Base-by-base conservation (phyloP, 1,140 invertebrate genomes). In the Nasonia giraulti region DNA sequence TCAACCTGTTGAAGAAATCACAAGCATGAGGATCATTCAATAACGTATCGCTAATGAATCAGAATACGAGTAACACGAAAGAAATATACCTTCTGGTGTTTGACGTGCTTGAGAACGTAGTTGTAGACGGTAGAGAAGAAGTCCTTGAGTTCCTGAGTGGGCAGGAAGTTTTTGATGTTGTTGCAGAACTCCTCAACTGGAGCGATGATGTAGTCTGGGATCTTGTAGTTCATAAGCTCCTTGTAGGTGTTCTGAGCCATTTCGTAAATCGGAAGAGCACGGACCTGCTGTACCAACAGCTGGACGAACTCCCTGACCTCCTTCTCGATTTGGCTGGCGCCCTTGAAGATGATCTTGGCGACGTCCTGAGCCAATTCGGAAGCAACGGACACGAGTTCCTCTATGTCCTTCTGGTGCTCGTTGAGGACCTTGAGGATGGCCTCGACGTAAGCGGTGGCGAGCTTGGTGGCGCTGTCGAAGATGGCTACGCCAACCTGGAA, bases 391-490 rank as follows among this genome's bases (percentile, higher is more conserved):
- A 94, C 90, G 17, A 96, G 90, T 85, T 95, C 94, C 83, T 96
- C 95, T 4, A 97, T 88, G 86, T 96, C 95, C 7, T 94, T 94
- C 86, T 95, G 95, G 88, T 95, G 94, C 82, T 94, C 91, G 69
- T 95, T 95, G 71, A 95, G 90, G 87, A 96, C 89, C 82, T 94
- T 92, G 2, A 93, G 87, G 55, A 94, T 73, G 40, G 94, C 90
- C 14, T 94, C 94, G 7, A 94, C 82, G 81, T 94, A 93, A 79
- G 93, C 92, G 0, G 94, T 92, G 0, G 89, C 91, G 0, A 95
- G 86, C 66, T 95, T 94, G 0, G 93, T 86, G 0, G 92, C 68
- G 1, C 90, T 90, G 66, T 95, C 93, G 62, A 94, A 75, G 84
- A 95, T 88, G 11, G 93, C 89, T 2, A 92, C 84, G 2, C 90